Evolutionary conservation across 1,140 invertebrate genomes (phyloP).

Genomic region (Berghia stephanieae): DNA sequence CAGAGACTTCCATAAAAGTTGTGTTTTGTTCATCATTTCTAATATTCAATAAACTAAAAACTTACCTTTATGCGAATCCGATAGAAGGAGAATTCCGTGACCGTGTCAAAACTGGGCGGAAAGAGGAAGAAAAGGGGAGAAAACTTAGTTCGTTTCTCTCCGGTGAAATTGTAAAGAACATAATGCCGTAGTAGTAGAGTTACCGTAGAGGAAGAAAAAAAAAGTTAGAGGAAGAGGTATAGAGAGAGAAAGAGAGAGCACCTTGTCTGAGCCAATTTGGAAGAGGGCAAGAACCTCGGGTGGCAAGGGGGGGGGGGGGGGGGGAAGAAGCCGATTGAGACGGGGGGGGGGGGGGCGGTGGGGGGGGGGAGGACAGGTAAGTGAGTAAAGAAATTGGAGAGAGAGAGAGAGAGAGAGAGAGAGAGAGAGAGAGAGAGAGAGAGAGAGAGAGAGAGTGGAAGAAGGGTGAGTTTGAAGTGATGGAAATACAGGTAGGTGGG

Average conservation of each 20-base stretch:
- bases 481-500: neutral
- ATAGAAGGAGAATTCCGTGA: no score
- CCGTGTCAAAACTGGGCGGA: no score
- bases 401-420: constrained; percentile 20
- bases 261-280: neutral
- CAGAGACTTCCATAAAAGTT: neutral
- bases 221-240: no score
- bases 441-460: neutral
- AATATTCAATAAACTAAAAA: no score
- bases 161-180: no score
- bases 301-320: neutral
- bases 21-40: no score
- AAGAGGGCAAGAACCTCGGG: neutral
- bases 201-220: no score
- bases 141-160: no score
- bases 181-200: no score
- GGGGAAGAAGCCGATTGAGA: neutral
- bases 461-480: neutral
- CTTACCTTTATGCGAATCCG: no score
- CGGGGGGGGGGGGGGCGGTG: neutral
- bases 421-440: constrained; percentile 28
- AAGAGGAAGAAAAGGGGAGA: no score
- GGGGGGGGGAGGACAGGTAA: no score
- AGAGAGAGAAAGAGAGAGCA: constrained; percentile 20
- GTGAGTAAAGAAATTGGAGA: neutral